Base-by-base conservation (phyloP, 1,140 invertebrate species). In the Eumeta japonica region DNA sequence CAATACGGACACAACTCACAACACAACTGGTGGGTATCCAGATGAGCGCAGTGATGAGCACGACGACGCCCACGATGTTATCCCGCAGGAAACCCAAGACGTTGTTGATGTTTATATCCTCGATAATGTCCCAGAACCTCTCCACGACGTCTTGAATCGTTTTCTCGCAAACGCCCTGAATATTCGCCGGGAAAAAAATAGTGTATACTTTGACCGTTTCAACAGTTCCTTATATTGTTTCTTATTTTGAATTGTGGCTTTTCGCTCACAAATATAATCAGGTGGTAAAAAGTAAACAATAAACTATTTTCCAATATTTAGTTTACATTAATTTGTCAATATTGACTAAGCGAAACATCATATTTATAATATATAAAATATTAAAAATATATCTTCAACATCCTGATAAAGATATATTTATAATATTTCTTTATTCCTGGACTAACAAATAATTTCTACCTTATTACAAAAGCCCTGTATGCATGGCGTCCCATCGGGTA, bases 391-490 rank as follows among this genome's bases (percentile, higher is more conserved):
- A n/a, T n/a, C n/a, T n/a, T n/a, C n/a, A n/a, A n/a, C n/a, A n/a
- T n/a, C n/a, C n/a, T n/a, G n/a, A n/a, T n/a, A n/a, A n/a, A n/a
- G n/a, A n/a, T n/a, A n/a, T n/a, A n/a, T n/a, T n/a, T n/a, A n/a
- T n/a, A n/a, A n/a, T n/a, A n/a, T n/a, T n/a, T n/a, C n/a, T n/a
- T n/a, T n/a, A n/a, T n/a, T n/a, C n/a, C n/a, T n/a, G n/a, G n/a
- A n/a, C n/a, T n/a, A n/a, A n/a, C n/a, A n/a, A n/a, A n/a, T n/a
- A n/a, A n/a, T n/a, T n/a, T n/a, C n/a, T 77, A 92, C 90, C 75
- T 90, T 88, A 65, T 94, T 93, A 63, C 94, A 97, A 66, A 94
- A 95, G 27, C 94, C 94, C 78, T 94, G 91, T 57, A 95, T 91
- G 62, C 94, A 97, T 1, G 94, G 93, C 2, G 92, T 94, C 1